Evolutionary conservation across 2,113 vertebrate genomes (phyloP).

Genomic region (Cynopterus brachyotis): DNA sequence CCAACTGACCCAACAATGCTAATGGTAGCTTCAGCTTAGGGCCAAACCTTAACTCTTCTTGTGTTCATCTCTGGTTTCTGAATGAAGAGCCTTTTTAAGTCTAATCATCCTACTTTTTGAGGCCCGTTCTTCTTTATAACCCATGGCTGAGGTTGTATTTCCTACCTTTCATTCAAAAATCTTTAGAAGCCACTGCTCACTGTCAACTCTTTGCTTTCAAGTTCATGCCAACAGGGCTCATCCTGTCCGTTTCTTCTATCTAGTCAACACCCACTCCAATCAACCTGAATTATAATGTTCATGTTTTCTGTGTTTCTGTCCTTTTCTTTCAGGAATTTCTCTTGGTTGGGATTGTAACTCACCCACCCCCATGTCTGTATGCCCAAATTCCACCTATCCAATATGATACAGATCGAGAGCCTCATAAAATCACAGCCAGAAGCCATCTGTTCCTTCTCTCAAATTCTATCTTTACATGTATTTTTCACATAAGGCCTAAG

Average conservation of each 20-base stretch:
- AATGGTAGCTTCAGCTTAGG: neutral
- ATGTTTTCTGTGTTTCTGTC: neutral
- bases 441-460: neutral
- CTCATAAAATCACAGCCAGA: neutral
- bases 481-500: neutral
- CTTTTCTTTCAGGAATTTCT: neutral
- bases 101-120: neutral
- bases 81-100: neutral
- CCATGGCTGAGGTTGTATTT: neutral
- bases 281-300: neutral
- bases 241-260: too few relatives aligned
- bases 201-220: neutral
- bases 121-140: neutral
- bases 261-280: neutral
- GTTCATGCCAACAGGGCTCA: neutral
- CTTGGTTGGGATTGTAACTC: neutral
- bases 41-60: fast-evolving
- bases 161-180: neutral
- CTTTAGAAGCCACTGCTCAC: neutral
- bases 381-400: neutral
- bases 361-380: fast-evolving
- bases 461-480: neutral
- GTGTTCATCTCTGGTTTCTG: neutral
- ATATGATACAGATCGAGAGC: neutral
- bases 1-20: neutral